Evolutionary conservation across 2,797 vertebrate genomes (phyloP).

Genomic region (Falco novaeseelandiae): DNA sequence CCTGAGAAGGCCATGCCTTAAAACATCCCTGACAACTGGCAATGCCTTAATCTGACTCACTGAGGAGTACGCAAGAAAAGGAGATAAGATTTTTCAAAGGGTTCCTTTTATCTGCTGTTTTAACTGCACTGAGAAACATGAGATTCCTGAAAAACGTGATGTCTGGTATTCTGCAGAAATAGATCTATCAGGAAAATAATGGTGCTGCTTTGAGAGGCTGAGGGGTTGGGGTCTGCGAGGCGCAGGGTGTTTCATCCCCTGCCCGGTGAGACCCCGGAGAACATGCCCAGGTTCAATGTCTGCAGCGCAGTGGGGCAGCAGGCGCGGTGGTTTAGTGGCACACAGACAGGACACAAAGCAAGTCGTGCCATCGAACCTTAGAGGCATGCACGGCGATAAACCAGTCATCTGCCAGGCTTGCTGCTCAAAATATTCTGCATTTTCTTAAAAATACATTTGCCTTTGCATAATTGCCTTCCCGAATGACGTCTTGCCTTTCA

Average conservation of each 20-base stretch:
- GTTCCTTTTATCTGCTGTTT: conserved; percentile 27
- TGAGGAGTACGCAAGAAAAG: neutral
- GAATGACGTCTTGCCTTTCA: neutral
- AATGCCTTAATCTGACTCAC: conserved; percentile 7
- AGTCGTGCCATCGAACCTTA: fast-evolving
- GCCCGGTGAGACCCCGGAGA: fast-evolving
- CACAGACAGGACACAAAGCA: fast-evolving
- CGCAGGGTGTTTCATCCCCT: neutral
- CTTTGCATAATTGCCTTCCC: neutral
- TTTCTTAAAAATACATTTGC: neutral
- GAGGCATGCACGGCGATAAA: fast-evolving
- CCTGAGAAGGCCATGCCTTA: neutral
- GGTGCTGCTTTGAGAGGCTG: neutral
- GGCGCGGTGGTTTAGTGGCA: neutral
- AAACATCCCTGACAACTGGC: conserved; percentile 2
- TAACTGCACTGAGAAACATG: neutral
- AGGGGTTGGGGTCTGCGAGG: neutral
- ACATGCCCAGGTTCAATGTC: fast-evolving
- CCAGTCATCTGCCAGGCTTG: neutral
- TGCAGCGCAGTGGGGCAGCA: fast-evolving
- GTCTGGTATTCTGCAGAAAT: neutral
- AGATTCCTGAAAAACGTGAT: neutral
- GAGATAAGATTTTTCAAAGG: neutral
- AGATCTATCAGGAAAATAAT: neutral
- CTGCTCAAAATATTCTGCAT: fast-evolving